Base-by-base conservation (phyloP, 1,140 invertebrate species). In the Papilio machaon region DNA sequence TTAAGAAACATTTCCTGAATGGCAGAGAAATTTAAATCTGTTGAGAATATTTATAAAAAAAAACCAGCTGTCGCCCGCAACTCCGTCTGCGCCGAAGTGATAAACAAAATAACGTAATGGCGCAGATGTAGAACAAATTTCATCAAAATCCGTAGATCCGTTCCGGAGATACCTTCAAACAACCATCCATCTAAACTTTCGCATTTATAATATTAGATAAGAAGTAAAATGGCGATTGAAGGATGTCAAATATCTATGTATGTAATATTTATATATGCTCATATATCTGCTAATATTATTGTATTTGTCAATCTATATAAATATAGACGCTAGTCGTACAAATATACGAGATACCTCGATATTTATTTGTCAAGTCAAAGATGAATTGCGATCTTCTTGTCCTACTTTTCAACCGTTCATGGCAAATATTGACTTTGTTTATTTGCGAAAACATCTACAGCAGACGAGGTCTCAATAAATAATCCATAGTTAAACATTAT, bases 391-490 rank as follows among this genome's bases (percentile, higher is more conserved):
- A 19, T 64, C 58, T 60, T 19, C 60, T 5, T 64, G 60, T 64
- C 60, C 60, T 19, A 64, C 60, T 64, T 64, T 64, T 64, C 19
- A 23, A 64, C 60, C 60, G 60, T 64, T 30, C 60, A 11, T 64
- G 30, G 60, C 60, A 64, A 64, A 64, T 64, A 64, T 64, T 64
- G 60, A 30, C 23, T 23, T 11, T 10, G 58, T 60, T 60, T 64
- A 64, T 64, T 64, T 64, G 60, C 19, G 9, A 64, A 23, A 30
- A 23, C 60, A 30, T 64, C 10, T n/a, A 23, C 58, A 23, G n/a
- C 19, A 60, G 58, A 60, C 58, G 19, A 60, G 9, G 58, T 19
- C 19, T 23, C n/a, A 64, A 64, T 64, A 64, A 23, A 64, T 10
- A 23, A 64, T 23, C n/a, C 58, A 10, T 64, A 23, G 58, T 11